These are phyloP conservation scores for Enteromius viviparus DNA, from an alignment of 2,797 vertebrate species.

Conservation along the genomic window DNA sequence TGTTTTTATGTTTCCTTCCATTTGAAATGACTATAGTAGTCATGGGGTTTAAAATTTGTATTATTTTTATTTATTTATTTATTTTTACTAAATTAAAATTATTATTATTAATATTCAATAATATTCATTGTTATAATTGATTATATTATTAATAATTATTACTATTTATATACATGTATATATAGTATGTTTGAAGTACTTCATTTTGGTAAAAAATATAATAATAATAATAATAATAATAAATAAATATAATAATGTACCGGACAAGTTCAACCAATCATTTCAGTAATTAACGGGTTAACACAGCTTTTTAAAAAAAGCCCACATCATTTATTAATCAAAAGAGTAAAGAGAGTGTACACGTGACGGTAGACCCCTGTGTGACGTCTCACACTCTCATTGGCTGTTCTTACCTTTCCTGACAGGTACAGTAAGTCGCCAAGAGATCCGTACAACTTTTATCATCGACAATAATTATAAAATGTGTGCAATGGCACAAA, in stretches of 20 bases:
- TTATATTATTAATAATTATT: background rate
- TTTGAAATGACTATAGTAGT: background rate
- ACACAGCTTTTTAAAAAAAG: too few species aligned
- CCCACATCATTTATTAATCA: background rate
- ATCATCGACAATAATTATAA: background rate
- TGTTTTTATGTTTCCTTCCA: background rate
- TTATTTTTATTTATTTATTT: too few species aligned
- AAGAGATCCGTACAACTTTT: background rate
- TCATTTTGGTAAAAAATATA: background rate
- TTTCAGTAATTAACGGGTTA: background rate
- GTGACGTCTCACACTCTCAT: constrained; percentile 49
- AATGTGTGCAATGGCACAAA: background rate
- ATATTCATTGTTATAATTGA: background rate
- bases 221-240: background rate
- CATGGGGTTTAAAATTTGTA: background rate
- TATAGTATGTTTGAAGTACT: too few species aligned
- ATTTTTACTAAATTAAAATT: background rate
- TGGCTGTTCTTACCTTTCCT: constrained; percentile 47
- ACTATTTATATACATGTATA: too few species aligned
- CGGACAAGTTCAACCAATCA: background rate
- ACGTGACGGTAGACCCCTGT: constrained; percentile 7
- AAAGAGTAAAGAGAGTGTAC: background rate
- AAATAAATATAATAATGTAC: background rate
- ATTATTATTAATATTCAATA: background rate
- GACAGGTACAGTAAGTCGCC: constrained; percentile 49